Base-by-base conservation (phyloP, 2,888 invertebrate species). In the Tuta absoluta region DNA sequence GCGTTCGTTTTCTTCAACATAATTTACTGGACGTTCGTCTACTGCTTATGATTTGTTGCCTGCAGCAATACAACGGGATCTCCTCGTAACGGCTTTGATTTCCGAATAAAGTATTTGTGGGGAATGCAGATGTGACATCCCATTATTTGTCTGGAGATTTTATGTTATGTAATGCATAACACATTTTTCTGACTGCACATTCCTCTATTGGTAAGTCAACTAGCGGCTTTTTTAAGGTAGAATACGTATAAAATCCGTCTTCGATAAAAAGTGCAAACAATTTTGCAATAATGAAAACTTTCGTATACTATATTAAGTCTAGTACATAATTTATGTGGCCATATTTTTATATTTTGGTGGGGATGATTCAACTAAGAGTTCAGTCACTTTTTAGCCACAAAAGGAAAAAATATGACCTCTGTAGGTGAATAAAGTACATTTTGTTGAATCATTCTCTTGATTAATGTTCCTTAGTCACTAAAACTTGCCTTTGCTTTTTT, bases 1-100 rank as follows among this genome's bases (percentile, higher is more conserved):
- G 91, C 95, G 11, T 97, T 97, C 79, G 76, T 97, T 17, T 93
- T 95, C 66, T 97, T 97, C 84, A 97, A 97, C 78, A 90, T 94
- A 59, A 90, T 96, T 64, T 96, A 96, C 77, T 96, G 96, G 95
- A 94, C 95, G 60, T 95, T 95, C 72, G 95, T 95, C 60, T 95
- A 93, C 76, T 93, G 93, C 72, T 78, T 91, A 65, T 91, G 81
- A 80, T 64, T 38, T 19, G 53, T 37, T 37, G 53, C 24, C n/a
- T 53, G 24, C 28, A 10, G 24, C 23, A 1, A 19, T 51, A 12
- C 14, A 4, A 23, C 23, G 23, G 24, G 51, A 0, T 19, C 5
- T 48, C 41, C 3, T 5, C 28, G 28, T 2, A 28, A 28, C 28
- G 5, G 28, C 5, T 28, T 28, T 28, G 28, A 5, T 28, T 28